Base-by-base conservation (phyloP, 1,140 invertebrate genomes). In the Maconellicoccus hirsutus region DNA sequence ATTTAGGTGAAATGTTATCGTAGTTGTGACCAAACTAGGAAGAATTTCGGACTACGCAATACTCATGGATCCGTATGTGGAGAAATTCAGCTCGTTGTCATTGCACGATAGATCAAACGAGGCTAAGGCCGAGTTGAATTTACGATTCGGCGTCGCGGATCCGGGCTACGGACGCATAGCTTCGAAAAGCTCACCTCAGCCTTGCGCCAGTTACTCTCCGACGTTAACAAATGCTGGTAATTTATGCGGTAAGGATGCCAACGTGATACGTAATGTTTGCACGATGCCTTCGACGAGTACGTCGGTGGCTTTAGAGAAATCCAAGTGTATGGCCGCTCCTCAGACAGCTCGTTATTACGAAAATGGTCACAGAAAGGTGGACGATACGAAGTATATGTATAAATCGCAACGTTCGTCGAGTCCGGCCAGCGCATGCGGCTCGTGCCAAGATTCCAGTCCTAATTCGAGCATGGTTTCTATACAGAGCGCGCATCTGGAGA, bases 361-460 rank as follows among this genome's bases (percentile, higher is more conserved):
- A 52, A 52, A 52, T 16, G 42, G 42, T 2, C 42, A 52, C n/a
- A 52, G 42, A 16, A 52, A 52, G 4, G 2, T 52, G 16, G 4
- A 52, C 42, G 42, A 4, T 52, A 16, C 33, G 33, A 38, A 38
- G 14, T 38, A 38, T 14, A 7, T 38, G 33, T 7, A 38, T 38
- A 7, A 16, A 14, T 16, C 42, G 10, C 42, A 52, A 52, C 10
- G 42, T 16, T 52, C 42, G 6, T 2, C n/a, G 6, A 52, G 42
- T 52, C 71, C 71, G 8, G 61, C 25, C 33, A 73, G 70, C 61
- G 76, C 84, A 23, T 85, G 85, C 75, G 83, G 84, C 72, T 82
- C 84, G 72, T 85, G 84, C 71, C 83, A 84, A 74, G 84, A 82
- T 74, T 83, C 86, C 70, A 86, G 84, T 78, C 86, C 86, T 71